Conservation (phyloP, 2,797 vertebrate genomes). For the Poeciliopsis presidionis region DNA sequence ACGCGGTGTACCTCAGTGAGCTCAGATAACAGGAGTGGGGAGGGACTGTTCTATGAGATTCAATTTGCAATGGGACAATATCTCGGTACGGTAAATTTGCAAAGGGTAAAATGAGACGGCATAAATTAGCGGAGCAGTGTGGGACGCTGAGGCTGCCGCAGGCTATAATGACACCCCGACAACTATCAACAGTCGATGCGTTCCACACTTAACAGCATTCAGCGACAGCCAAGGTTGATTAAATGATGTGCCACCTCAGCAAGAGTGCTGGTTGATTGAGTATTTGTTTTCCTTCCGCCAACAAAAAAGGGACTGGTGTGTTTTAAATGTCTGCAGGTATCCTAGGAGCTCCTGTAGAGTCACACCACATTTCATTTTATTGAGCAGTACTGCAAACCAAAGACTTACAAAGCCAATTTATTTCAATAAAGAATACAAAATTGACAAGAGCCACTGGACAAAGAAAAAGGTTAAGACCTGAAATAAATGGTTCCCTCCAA, state of each 20-base stretch:
- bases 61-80: conserved; percentile 48
- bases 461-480: background rate
- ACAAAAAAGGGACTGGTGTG: conserved; percentile 47
- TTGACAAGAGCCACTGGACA: background rate
- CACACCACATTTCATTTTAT: conserved; percentile 24
- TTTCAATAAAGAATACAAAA: background rate
- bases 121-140: conserved; percentile 52
- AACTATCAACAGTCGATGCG: conserved; percentile 55
- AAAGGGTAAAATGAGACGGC: conserved; percentile 35
- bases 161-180: conserved; percentile 53
- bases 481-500: background rate
- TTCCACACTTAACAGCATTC: conserved; percentile 52
- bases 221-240: conserved; percentile 58
- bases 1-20: conserved; percentile 38
- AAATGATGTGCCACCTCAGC: conserved; percentile 50
- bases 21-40: conserved; percentile 44
- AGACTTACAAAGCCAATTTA: conserved; percentile 12
- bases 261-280: conserved; percentile 59
- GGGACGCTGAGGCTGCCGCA: conserved; percentile 28
- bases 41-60: conserved; percentile 29
- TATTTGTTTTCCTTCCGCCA: conserved; percentile 55
- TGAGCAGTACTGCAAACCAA: conserved; percentile 38
- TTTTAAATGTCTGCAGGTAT: conserved; percentile 60
- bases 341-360: conserved; percentile 40
- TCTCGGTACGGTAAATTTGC: conserved; percentile 35